Evolutionary conservation across 2,797 vertebrate species (phyloP).

Genomic region (Gymnodraco acuticeps): DNA sequence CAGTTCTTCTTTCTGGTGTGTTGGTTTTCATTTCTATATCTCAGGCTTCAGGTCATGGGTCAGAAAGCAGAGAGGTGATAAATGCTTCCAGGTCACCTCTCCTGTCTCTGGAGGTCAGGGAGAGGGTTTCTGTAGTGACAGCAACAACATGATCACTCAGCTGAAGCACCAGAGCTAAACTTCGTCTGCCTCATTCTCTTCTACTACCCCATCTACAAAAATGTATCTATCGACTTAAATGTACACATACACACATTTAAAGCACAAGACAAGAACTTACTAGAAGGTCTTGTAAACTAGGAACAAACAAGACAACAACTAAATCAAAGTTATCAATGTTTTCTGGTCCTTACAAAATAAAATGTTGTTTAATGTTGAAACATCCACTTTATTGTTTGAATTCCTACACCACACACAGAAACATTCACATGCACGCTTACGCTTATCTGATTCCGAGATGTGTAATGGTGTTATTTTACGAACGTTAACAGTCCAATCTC

Average conservation of each 20-base stretch:
- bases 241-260: not conserved
- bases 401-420: slow-evolving; percentile 7
- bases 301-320: not conserved
- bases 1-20: slow-evolving; percentile 11
- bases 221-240: slow-evolving; percentile 2
- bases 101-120: slow-evolving; percentile 62
- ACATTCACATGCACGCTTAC: not conserved
- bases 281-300: not conserved
- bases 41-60: slow-evolving; percentile 57
- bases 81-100: slow-evolving; percentile 80
- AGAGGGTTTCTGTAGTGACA: slow-evolving; percentile 67
- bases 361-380: not conserved
- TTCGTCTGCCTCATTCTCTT: slow-evolving; percentile 31
- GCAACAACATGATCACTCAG: slow-evolving; percentile 72
- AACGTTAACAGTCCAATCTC: slow-evolving; percentile 43
- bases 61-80: slow-evolving; percentile 74
- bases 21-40: slow-evolving; percentile 39
- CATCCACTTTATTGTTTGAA: not conserved
- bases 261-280: not conserved
- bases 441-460: slow-evolving; percentile 21
- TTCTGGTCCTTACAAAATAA: not conserved
- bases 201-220: slow-evolving; percentile 8
- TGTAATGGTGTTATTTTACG: slow-evolving; percentile 31
- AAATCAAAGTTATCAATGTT: not conserved
- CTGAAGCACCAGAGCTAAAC: slow-evolving; percentile 54